Evolutionary conservation across 2,888 invertebrate genomes (phyloP).

Genomic region (Andrena bucephala): DNA sequence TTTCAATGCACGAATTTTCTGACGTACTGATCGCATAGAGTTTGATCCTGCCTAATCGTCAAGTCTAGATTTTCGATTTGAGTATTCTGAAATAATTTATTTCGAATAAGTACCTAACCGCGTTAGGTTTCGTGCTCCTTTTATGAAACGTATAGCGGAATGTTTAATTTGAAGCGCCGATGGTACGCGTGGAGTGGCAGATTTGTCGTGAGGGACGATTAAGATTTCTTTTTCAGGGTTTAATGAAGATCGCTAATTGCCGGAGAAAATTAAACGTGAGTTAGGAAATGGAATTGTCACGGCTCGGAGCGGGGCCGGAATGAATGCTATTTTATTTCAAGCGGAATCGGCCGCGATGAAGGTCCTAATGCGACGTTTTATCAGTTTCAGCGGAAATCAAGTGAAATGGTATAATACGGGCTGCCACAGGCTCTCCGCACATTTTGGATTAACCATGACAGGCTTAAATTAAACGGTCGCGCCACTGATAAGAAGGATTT

Average conservation of each 20-base stretch:
- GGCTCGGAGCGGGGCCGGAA: neutral
- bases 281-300: neutral
- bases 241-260: neutral
- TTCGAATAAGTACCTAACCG: no score
- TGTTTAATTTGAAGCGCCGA: neutral
- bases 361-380: constrained; percentile 13
- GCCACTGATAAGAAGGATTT: constrained; percentile 28
- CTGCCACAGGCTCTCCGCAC: constrained; percentile 17
- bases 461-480: constrained; percentile 24
- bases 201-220: neutral
- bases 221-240: neutral
- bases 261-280: neutral
- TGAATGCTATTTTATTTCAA: neutral
- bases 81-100: neutral
- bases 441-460: constrained; percentile 34
- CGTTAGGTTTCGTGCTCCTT: neutral
- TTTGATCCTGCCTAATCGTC: neutral
- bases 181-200: neutral
- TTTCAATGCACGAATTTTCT: constrained; percentile 13
- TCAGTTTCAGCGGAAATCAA: constrained; percentile 30
- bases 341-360: neutral
- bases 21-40: neutral
- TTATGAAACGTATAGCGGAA: neutral
- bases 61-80: no score
- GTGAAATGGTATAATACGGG: constrained; percentile 28